phyloP scores from a whole-genome alignment of 1,140 invertebrate genomes.

The Temnothorax curvispinosus region DNA sequence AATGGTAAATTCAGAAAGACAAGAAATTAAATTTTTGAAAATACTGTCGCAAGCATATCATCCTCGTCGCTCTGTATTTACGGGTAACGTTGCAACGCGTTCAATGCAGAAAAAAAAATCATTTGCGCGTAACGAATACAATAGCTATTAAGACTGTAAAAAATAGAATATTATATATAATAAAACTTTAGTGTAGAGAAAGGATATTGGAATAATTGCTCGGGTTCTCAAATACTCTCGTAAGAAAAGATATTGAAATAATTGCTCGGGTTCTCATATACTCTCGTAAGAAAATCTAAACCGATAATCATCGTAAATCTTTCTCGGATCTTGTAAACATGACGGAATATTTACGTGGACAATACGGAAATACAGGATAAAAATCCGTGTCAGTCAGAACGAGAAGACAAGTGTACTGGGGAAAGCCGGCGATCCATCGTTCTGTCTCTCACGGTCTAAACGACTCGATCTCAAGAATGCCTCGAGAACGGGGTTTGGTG shows the following conservation, averaged over 20 bases:
- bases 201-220: background rate
- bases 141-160: background rate
- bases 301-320: background rate
- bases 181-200: background rate
- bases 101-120: background rate
- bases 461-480: constrained; percentile 52
- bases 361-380: background rate
- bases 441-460: background rate
- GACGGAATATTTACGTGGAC: background rate
- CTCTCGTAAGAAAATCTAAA: background rate
- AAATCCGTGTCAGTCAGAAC: background rate
- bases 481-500: constrained; percentile 41
- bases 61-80: background rate
- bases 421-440: constrained; percentile 42
- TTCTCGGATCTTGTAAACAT: background rate
- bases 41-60: background rate
- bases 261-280: background rate
- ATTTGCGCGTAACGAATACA: background rate
- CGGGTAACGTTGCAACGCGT: background rate
- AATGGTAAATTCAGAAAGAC: constrained; percentile 76
- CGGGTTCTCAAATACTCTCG: background rate
- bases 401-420: constrained; percentile 1
- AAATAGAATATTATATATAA: constrained; percentile 15
- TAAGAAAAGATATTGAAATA: background rate
- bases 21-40: background rate